Conservation (phyloP, 2,113 vertebrate species). For the Apodemus sylvaticus region DNA sequence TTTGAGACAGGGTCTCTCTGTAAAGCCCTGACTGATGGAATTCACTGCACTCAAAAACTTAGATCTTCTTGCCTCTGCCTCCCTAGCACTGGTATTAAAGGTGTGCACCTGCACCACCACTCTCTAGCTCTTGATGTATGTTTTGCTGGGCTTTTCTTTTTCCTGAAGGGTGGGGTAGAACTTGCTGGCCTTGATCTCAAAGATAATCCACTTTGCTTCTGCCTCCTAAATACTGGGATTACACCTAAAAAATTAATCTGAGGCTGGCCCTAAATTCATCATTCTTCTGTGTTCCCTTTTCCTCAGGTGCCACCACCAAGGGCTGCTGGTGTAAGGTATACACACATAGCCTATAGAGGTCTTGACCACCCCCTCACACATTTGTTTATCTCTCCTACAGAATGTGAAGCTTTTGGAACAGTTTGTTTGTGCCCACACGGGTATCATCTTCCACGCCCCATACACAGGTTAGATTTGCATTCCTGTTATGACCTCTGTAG, state of each 20-base stretch:
- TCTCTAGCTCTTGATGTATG: not conserved
- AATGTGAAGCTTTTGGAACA: constrained; percentile 93
- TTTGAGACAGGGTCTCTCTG: not conserved
- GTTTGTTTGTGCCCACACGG: constrained; percentile 90
- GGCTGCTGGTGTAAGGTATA: not conserved
- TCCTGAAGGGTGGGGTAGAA: not conserved
- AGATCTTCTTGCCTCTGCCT: not conserved
- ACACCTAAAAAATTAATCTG: not conserved
- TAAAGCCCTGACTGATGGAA: not conserved
- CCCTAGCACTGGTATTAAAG: not conserved
- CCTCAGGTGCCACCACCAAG: not conserved
- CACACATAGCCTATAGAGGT: not conserved
- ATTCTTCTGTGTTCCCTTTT: not conserved
- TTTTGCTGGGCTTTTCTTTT: not conserved
- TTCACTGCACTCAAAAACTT: not conserved
- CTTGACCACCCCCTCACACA: not conserved
- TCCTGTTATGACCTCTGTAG: not conserved
- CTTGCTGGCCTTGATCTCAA: not conserved
- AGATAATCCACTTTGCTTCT: not conserved
- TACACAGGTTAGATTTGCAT: constrained; percentile 86
- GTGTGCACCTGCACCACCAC: not conserved
- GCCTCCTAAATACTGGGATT: not conserved
- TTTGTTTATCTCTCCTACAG: constrained; percentile 78
- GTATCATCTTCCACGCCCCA: constrained; percentile 87
- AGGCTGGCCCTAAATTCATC: not conserved